Conservation (phyloP, 2,888 invertebrate genomes). For the Meiosimyza platycephala region DNA sequence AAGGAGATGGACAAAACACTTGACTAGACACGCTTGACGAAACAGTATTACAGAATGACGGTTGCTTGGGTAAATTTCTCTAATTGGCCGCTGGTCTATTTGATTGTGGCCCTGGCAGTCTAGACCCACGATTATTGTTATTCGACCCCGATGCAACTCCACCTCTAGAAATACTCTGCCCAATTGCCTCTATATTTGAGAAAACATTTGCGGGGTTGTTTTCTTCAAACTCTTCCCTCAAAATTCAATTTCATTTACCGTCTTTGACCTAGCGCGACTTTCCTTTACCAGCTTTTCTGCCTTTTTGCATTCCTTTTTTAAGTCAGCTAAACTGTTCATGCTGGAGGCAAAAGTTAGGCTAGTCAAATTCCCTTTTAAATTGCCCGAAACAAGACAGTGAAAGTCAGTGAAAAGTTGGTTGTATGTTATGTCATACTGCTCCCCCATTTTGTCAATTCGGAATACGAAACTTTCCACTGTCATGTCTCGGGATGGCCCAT, state of each 20-base stretch:
- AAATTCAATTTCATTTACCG: neutral
- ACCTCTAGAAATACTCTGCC: neutral
- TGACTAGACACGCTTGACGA: neutral
- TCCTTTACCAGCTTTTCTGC: neutral
- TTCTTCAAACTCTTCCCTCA: neutral
- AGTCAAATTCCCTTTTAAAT: neutral
- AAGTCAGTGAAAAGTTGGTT: constrained; percentile 32
- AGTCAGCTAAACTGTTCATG: neutral
- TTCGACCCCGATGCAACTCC: too few species aligned
- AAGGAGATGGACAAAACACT: constrained; percentile 1
- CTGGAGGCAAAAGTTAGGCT: neutral
- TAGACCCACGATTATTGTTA: too few species aligned
- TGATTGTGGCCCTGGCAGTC: too few species aligned
- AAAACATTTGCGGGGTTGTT: neutral
- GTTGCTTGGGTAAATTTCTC: too few species aligned
- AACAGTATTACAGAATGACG: too few species aligned
- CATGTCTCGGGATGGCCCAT: constrained; percentile 11
- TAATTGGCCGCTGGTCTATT: too few species aligned
- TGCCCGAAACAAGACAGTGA: constrained; percentile 22
- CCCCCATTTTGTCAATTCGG: constrained; percentile 32
- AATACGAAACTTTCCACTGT: constrained; percentile 31
- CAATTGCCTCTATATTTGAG: neutral
- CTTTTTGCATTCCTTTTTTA: neutral
- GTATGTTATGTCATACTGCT: constrained; percentile 21
- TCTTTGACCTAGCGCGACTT: neutral